Evolutionary conservation across 2,113 vertebrate genomes (phyloP).

Genomic region (Aleadryas rufinucha): DNA sequence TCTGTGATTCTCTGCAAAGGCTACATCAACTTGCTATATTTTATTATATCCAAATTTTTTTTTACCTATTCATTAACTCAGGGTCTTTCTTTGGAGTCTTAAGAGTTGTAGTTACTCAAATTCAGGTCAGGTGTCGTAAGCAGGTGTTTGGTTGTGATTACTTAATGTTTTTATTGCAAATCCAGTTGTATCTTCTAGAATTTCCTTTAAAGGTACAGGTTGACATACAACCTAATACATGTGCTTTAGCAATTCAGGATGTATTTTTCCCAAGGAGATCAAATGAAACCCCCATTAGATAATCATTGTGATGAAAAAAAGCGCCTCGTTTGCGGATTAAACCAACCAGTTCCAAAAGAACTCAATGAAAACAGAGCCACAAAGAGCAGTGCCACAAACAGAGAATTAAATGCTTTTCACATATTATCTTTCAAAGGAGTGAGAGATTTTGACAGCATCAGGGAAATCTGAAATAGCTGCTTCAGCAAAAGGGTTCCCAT

Average conservation of each 20-base stretch:
- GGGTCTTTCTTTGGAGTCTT: background rate
- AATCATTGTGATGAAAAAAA: background rate
- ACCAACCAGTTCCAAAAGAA: background rate
- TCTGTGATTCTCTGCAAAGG: background rate
- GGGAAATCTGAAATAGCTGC: background rate
- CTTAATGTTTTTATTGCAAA: background rate
- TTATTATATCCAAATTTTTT: background rate
- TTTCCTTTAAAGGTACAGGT: conserved; percentile 3
- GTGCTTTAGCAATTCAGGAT: background rate
- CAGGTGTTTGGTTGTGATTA: background rate
- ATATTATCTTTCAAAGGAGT: background rate
- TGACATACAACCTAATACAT: background rate
- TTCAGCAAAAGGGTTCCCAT: background rate
- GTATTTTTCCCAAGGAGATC: conserved; percentile 50
- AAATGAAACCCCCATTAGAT: conserved; percentile 22
- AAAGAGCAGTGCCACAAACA: background rate
- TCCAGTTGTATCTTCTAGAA: background rate
- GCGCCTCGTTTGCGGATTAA: background rate
- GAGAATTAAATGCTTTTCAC: background rate
- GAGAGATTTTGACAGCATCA: background rate
- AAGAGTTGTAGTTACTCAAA: background rate
- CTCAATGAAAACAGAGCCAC: background rate
- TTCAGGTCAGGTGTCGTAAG: background rate
- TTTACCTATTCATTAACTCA: background rate
- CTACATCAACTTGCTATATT: background rate